These are phyloP conservation scores for Rhopalosiphum maidis DNA, from an alignment of 1,140 invertebrate genomes.

Conservation along the genomic window DNA sequence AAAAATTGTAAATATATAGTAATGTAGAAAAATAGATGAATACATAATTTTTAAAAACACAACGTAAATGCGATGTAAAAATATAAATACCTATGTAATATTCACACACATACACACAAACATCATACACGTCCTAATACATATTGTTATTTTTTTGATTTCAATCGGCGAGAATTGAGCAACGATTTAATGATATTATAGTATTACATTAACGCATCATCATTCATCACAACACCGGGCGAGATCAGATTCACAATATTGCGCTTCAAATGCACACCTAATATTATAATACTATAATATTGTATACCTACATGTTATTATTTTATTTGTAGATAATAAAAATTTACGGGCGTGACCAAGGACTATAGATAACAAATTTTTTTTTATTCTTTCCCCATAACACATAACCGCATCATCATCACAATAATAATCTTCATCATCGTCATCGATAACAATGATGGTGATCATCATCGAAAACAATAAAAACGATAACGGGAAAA, in stretches of 20 bases:
- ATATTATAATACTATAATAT: background rate
- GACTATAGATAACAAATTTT: slow-evolving; percentile 38
- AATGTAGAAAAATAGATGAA: background rate
- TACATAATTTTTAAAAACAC: background rate
- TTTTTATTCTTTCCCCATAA: background rate
- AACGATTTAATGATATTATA: background rate
- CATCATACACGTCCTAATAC: background rate
- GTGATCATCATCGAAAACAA: slow-evolving; percentile 5
- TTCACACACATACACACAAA: background rate
- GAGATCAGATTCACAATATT: slow-evolving; percentile 40
- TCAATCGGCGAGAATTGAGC: background rate
- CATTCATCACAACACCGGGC: background rate
- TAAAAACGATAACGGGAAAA: slow-evolving; percentile 30
- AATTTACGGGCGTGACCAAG: slow-evolving; percentile 43
- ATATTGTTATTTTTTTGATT: background rate
- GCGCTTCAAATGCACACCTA: slow-evolving; percentile 8
- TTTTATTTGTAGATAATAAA: slow-evolving; percentile 16
- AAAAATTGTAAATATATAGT: background rate
- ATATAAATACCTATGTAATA: background rate
- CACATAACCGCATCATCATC: background rate
- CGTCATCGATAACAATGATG: background rate
- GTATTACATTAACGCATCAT: background rate
- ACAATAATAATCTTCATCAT: background rate
- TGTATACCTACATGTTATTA: background rate
- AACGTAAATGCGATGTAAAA: background rate